These are phyloP conservation scores for Dissostichus mawsoni DNA, from an alignment of 2,113 vertebrate species.

Conservation along the genomic window DNA sequence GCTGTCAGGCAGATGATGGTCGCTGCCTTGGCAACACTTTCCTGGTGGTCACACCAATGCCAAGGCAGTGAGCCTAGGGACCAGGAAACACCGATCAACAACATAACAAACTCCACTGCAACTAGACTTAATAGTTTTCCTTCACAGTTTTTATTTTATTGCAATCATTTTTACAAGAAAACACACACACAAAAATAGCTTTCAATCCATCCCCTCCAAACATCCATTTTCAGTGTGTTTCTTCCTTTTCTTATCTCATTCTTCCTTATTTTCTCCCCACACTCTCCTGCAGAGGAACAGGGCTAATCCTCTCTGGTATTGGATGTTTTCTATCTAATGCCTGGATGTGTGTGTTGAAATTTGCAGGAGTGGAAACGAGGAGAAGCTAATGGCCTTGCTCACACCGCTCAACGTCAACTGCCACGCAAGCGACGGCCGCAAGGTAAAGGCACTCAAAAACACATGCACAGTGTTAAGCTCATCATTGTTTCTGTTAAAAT, in stretches of 20 bases:
- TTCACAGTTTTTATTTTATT: background rate
- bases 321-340: slow-evolving; percentile 43
- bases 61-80: slow-evolving; percentile 42
- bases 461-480: slow-evolving; percentile 24
- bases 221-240: slow-evolving; percentile 19
- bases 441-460: slow-evolving; percentile 85
- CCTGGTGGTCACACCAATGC: slow-evolving; percentile 42
- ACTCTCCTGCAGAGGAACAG: slow-evolving; percentile 44
- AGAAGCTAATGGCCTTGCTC: slow-evolving; percentile 99
- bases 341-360: slow-evolving; percentile 18
- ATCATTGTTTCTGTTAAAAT: slow-evolving; percentile 10
- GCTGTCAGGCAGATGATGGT: slow-evolving; percentile 38
- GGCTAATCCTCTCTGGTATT: slow-evolving; percentile 54
- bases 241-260: slow-evolving; percentile 48
- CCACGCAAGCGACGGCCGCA: slow-evolving; percentile 97
- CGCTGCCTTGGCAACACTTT: slow-evolving; percentile 51
- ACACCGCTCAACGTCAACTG: slow-evolving; percentile 99
- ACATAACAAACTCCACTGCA: slow-evolving; percentile 27
- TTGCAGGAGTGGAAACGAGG: slow-evolving; percentile 97
- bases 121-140: slow-evolving; percentile 5
- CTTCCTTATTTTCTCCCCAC: slow-evolving; percentile 41
- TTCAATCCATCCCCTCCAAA: background rate
- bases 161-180: slow-evolving; percentile 5
- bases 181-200: slow-evolving; percentile 8
- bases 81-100: slow-evolving; percentile 42